A percentile compares a stretch with the other conserved stretches of the same genome.
These are phyloP conservation scores for Furcula furcula DNA, from an alignment of 2,888 invertebrate genomes.

Conservation along the genomic window DNA sequence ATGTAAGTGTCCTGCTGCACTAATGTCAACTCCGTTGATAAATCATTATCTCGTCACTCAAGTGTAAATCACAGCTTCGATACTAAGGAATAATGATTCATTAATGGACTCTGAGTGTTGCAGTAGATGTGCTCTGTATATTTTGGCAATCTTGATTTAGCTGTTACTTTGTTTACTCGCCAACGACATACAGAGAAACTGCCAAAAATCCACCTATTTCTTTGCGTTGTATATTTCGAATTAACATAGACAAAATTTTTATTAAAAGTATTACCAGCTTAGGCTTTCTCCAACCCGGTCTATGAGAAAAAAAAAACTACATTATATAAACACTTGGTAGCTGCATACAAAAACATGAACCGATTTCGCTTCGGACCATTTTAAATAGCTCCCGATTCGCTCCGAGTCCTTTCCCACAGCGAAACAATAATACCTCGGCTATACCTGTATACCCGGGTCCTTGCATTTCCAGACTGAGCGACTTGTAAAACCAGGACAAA, in stretches of 20 bases:
- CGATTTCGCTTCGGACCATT: slow-evolving; percentile 32
- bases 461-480: slow-evolving; percentile 64
- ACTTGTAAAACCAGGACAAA: slow-evolving; percentile 67
- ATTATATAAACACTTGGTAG: slow-evolving; percentile 16
- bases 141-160: too few relatives aligned
- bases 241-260: too few relatives aligned
- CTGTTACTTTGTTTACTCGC: too few relatives aligned
- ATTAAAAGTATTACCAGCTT: slow-evolving; percentile 14
- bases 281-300: too few relatives aligned
- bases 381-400: slow-evolving; percentile 32
- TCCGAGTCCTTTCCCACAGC: slow-evolving; percentile 53
- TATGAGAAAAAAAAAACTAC: slow-evolving; percentile 14
- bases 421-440: slow-evolving; percentile 45
- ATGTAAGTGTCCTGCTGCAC: too few relatives aligned
- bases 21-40: too few relatives aligned
- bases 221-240: background rate
- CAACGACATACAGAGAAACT: too few relatives aligned
- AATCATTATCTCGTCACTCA: too few relatives aligned
- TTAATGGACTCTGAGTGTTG: too few relatives aligned
- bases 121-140: too few relatives aligned
- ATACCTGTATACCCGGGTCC: slow-evolving; percentile 43
- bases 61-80: too few relatives aligned
- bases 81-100: too few relatives aligned
- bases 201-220: background rate
- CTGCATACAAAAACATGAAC: slow-evolving; percentile 26